These are phyloP conservation scores for Ischnura elegans DNA, from an alignment of 2,888 invertebrate genomes.

Conservation along the genomic window DNA sequence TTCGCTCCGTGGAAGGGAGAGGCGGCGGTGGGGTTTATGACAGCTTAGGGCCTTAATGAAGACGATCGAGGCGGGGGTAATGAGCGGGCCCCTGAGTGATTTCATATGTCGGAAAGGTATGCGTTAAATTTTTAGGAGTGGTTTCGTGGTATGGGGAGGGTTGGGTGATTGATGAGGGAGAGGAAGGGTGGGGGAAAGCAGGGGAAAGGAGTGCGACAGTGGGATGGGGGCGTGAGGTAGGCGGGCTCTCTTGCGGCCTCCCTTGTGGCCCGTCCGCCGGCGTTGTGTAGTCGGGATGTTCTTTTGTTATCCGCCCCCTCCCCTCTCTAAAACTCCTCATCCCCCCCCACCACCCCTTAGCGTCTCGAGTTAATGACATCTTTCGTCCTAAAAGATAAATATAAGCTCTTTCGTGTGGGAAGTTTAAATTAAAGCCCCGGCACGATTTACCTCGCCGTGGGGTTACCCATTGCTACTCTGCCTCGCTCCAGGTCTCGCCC, in stretches of 20 bases:
- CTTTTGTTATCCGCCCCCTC: background rate
- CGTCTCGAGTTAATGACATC: slow-evolving; percentile 59
- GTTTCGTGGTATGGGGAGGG: background rate
- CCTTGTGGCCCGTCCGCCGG: background rate
- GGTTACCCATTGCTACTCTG: background rate
- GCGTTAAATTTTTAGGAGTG: slow-evolving; percentile 45
- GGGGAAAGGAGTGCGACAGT: background rate
- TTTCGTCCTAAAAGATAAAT: slow-evolving; percentile 54
- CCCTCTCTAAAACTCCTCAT: background rate
- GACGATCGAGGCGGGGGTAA: slow-evolving; percentile 60
- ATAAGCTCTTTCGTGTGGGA: slow-evolving; percentile 38
- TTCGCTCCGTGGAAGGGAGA: background rate
- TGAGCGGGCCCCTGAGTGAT: slow-evolving; percentile 62
- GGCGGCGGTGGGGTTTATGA: slow-evolving; percentile 56
- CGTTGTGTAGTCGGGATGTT: slow-evolving; percentile 3
- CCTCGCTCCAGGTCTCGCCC: background rate
- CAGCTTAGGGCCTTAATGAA: slow-evolving; percentile 64
- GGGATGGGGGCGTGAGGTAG: background rate
- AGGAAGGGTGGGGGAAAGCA: background rate
- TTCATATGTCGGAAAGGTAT: slow-evolving; percentile 59
- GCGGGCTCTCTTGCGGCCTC: background rate
- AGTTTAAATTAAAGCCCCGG: slow-evolving; percentile 41
- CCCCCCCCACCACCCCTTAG: background rate
- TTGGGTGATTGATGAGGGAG: background rate
- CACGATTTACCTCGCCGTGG: slow-evolving; percentile 38